Evolutionary conservation across 2,888 invertebrate species (phyloP), one percentile per base, ranked within the genome.

Genomic region (Prionchulus punctatus): DNA sequence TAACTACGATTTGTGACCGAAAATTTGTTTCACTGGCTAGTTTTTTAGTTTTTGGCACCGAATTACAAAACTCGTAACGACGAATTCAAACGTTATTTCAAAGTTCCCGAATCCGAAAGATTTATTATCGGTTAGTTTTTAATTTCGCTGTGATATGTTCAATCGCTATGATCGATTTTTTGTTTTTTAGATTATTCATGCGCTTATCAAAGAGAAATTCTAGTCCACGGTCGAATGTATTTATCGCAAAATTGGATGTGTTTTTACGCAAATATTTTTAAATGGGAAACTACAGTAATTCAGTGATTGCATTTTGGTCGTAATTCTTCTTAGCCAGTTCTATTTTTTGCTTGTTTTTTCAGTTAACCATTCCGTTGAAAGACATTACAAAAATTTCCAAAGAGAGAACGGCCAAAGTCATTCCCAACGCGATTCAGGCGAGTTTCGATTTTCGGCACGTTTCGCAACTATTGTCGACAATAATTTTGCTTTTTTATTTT

Each of bases 251-350:
- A 86, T 74, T 89, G 86, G 78, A 79, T 94, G 59, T 92, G 92
- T 73, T 96, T 96, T 78, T 86, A 94, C 78, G 91, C 94, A 26
- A 94, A 90, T 74, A 92, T 96, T 70, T 90, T 96, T 21, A 82
- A 88, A 67, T 94, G 91, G 91, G 91, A 92, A 76, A 92, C 90
- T 3, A 80, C 79, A 70, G 77, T 78, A 68, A 67, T 71, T 69
- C 57, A 30, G 54, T 54, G 57, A 25, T 43, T 36, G 28, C 28
- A 30, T 51, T 4, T 51, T 51, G 4, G 7, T 30, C 26, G 51
- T 51, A 18, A 12, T 36, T 36, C 18, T 18, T 36, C n/a, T 50
- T 52, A 15, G 30, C 30, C 15, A 30, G 30, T 12, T 36, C 36
- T 12, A 36, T 36, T 36, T 7, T 36, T 36, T 36, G 12, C 7